phyloP scores from a whole-genome alignment of 2,797 vertebrate genomes.

The Rhinophrynus dorsalis region DNA sequence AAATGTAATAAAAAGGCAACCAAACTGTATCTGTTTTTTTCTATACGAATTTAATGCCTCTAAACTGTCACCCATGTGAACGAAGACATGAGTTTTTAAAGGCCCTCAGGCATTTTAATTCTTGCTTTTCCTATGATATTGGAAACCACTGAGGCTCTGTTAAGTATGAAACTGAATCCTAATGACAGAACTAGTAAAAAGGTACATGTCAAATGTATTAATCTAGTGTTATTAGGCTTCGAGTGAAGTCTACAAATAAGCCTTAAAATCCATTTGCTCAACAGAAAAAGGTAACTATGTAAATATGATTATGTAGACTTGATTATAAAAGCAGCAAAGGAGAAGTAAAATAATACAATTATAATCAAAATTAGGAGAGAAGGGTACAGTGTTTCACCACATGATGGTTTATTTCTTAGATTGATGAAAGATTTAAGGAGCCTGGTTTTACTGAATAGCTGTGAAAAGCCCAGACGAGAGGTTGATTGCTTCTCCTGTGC shows the following conservation, averaged over 20 bases:
- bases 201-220: conserved; percentile 44
- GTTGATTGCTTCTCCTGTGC: conserved; percentile 78
- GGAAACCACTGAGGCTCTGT: conserved; percentile 44
- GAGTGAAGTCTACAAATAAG: conserved; percentile 52
- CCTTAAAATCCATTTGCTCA: conserved; percentile 2
- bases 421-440: conserved; percentile 69
- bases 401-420: conserved; percentile 57
- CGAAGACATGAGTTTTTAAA: conserved; percentile 18
- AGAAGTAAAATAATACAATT: conserved; percentile 13
- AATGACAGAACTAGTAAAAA: conserved; percentile 53
- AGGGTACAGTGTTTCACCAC: background rate
- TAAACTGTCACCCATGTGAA: too few relatives aligned
- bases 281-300: conserved; percentile 34
- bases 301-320: conserved; percentile 52
- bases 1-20: too few relatives aligned
- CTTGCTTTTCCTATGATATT: conserved; percentile 42
- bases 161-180: conserved; percentile 55
- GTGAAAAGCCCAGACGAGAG: conserved; percentile 64
- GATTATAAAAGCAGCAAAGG: conserved; percentile 47
- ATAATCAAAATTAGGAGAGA: conserved; percentile 29
- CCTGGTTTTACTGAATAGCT: conserved; percentile 70
- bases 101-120: conserved; percentile 23
- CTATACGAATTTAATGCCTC: too few relatives aligned
- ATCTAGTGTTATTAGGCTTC: conserved; percentile 37
- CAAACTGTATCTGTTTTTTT: too few relatives aligned